Evolutionary conservation across 2,888 invertebrate species (phyloP).

Genomic region (Clivina fossor): DNA sequence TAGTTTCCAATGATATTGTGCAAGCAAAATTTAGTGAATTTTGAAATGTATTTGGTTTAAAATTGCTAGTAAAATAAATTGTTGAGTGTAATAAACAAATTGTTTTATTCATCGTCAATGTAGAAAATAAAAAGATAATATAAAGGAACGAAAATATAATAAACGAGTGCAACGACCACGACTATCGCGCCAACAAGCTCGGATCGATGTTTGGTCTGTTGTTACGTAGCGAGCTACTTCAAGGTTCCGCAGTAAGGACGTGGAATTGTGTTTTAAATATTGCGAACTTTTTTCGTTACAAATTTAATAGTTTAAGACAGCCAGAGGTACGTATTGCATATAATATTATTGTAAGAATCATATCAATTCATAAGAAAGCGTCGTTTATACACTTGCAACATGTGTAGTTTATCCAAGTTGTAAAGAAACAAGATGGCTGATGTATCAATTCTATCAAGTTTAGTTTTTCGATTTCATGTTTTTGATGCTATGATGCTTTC

Average conservation of each 20-base stretch:
- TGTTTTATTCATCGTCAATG: constrained; percentile 4
- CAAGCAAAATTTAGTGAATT: not conserved
- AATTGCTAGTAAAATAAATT: not conserved
- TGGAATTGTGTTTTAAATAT: constrained; percentile 67
- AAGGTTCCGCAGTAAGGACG: constrained; percentile 69
- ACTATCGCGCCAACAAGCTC: constrained; percentile 51
- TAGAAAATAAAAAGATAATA: no score
- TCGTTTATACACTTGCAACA: constrained; percentile 20
- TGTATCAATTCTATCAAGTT: no score
- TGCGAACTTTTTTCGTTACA: constrained; percentile 64
- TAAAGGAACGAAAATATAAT: no score
- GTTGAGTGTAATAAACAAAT: not conserved
- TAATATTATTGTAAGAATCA: constrained; percentile 7
- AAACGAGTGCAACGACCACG: constrained; percentile 31
- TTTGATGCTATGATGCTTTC: no score
- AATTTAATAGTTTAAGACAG: constrained; percentile 53
- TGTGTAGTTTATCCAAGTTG: constrained; percentile 30
- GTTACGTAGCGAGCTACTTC: constrained; percentile 65
- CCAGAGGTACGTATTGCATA: constrained; percentile 48
- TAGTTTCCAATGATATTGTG: not conserved
- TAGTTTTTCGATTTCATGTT: constrained; percentile 19
- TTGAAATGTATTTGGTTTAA: not conserved
- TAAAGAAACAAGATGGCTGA: constrained; percentile 43
- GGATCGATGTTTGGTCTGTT: constrained; percentile 72
- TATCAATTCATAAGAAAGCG: constrained; percentile 32